A percentile compares a stretch with the other conserved stretches of the same genome.
phyloP scores from a whole-genome alignment of 2,113 vertebrate genomes.

The Pungitius pungitius region DNA sequence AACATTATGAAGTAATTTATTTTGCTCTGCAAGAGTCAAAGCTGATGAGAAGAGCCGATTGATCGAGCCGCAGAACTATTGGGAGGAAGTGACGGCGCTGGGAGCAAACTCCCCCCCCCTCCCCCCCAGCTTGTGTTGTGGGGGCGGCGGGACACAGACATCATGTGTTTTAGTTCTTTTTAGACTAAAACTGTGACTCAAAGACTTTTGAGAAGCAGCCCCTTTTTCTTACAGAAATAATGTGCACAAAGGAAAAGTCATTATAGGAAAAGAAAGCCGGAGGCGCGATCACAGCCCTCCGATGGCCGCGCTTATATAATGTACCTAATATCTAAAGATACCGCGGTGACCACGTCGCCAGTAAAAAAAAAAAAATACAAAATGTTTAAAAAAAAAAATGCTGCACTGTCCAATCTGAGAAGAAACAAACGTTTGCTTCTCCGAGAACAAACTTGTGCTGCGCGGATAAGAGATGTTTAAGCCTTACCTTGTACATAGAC shows the following conservation, averaged over 20 bases:
- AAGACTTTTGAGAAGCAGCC: slow-evolving; percentile 67
- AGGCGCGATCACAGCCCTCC: slow-evolving; percentile 80
- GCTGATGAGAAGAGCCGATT: slow-evolving; percentile 76
- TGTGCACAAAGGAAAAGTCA: slow-evolving; percentile 69
- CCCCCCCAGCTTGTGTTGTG: slow-evolving; percentile 55
- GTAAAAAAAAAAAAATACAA: too few species aligned
- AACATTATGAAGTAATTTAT: slow-evolving; percentile 71
- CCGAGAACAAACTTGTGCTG: slow-evolving; percentile 89
- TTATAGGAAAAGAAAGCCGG: slow-evolving; percentile 64
- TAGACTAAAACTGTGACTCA: slow-evolving; percentile 84
- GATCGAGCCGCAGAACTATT: slow-evolving; percentile 69
- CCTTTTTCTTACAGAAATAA: slow-evolving; percentile 82
- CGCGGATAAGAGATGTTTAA: slow-evolving; percentile 92
- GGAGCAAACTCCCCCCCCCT: slow-evolving; percentile 68
- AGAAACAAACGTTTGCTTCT: slow-evolving; percentile 81
- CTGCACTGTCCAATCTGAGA: slow-evolving; percentile 73
- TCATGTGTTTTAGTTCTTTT: slow-evolving; percentile 84
- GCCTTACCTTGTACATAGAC: slow-evolving; percentile 98
- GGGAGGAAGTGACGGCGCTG: slow-evolving; percentile 78
- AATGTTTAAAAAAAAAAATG: slow-evolving; percentile 73
- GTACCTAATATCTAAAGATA: slow-evolving; percentile 76
- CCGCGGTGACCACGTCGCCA: slow-evolving; percentile 71
- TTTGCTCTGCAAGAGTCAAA: slow-evolving; percentile 65
- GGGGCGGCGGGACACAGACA: slow-evolving; percentile 68
- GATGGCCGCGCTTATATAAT: slow-evolving; percentile 82